Conservation (phyloP, 2,797 vertebrate species). For the Danio aesculapii region DNA sequence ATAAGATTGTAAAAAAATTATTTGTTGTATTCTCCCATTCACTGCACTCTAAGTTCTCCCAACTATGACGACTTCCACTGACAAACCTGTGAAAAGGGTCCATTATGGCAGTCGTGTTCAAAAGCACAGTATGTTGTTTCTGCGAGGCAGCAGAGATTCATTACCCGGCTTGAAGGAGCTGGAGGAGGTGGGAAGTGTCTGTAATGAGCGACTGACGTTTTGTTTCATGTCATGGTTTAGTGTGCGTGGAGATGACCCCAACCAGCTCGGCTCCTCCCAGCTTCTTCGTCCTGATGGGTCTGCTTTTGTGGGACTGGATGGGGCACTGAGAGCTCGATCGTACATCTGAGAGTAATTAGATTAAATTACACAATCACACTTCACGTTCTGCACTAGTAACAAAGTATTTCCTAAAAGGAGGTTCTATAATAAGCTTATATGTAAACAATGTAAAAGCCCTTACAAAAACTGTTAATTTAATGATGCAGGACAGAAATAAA, state of each 20-base stretch:
- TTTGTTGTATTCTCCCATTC: too few relatives aligned
- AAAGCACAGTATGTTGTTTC: not conserved
- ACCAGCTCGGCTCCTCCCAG: constrained; percentile 97
- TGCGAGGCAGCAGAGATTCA: not conserved
- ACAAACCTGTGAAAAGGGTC: too few relatives aligned
- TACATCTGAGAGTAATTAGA: constrained; percentile 86
- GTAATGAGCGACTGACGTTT: constrained; percentile 91
- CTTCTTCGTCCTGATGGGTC: constrained; percentile 88
- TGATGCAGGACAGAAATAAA: not conserved
- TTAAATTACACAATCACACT: too few relatives aligned
- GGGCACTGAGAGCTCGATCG: constrained; percentile 93
- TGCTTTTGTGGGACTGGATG: constrained; percentile 93
- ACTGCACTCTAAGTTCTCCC: too few relatives aligned
- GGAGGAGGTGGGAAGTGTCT: constrained; percentile 88
- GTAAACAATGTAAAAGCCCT: too few relatives aligned
- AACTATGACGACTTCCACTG: too few relatives aligned
- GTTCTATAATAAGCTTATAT: not conserved
- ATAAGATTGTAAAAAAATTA: too few relatives aligned
- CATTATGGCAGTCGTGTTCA: not conserved
- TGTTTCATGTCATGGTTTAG: constrained; percentile 91
- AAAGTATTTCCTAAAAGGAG: not conserved
- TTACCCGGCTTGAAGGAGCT: constrained; percentile 74
- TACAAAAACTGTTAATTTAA: too few relatives aligned
- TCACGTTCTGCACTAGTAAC: not conserved
- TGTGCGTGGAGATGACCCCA: constrained; percentile 91